phyloP scores from a whole-genome alignment of 2,113 vertebrate species.

The Saccopteryx bilineata region DNA sequence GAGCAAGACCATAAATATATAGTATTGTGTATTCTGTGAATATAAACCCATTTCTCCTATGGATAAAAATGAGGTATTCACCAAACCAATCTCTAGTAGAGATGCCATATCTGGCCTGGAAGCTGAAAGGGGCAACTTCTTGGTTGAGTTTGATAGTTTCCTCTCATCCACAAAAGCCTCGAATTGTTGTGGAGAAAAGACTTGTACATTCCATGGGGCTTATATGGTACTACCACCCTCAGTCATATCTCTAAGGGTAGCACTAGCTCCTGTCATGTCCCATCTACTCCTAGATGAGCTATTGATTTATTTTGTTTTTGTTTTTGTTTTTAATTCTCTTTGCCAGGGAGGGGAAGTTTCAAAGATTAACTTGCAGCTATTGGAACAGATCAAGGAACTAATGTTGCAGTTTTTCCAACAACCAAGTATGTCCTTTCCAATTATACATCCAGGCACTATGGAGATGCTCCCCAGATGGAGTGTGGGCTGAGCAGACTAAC shows the following conservation, averaged over 20 bases:
- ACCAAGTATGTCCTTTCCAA: background rate
- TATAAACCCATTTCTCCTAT: background rate
- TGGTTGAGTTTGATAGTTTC: background rate
- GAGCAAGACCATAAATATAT: background rate
- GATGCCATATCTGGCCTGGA: background rate
- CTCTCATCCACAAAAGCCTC: background rate
- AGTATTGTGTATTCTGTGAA: background rate
- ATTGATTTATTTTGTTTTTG: background rate
- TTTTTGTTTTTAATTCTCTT: background rate
- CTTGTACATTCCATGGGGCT: background rate
- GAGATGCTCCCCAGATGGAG: background rate
- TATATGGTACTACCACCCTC: background rate
- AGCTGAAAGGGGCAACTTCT: background rate
- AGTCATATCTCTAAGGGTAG: background rate
- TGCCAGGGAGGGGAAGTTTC: background rate
- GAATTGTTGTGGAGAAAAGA: conserved; percentile 32
- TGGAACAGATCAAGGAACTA: background rate
- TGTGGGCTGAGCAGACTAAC: background rate
- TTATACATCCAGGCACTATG: background rate
- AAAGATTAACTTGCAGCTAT: background rate
- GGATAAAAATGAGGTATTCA: background rate
- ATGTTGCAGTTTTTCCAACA: background rate
- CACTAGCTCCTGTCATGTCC: background rate
- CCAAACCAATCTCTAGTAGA: background rate
- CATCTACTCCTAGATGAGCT: background rate